Evolutionary conservation across 92 coral and sea anemone species (phyloP), one percentile per base, ranked within the genome.

Genomic region (Diadumene lineata): DNA sequence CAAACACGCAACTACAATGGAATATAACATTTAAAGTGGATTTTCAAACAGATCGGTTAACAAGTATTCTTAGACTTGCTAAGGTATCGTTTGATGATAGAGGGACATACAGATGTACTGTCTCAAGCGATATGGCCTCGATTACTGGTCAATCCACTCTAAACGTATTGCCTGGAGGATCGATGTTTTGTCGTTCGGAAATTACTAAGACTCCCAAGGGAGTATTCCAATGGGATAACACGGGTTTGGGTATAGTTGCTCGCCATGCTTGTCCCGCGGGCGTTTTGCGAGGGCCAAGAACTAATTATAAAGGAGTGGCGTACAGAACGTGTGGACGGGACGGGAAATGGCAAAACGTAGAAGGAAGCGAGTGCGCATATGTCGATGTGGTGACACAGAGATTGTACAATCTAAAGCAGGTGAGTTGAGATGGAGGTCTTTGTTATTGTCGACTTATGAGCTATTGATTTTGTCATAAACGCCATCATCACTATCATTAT

Each of bases 221-320:
- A 0, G 70, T 68, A 2, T 88, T 92, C 60, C 87, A 75, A 15
- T 94, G 98, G 98, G 88, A 92, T 56, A 84, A 84, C 27, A 84
- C 90, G 19, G 84, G 79, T 29, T 85, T 84, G 11, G 87, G 91
- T 9, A 85, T 88, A 2, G 71, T 79, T 2, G 91, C 89, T 0
- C 66, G 69, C 22, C 65, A 80, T 29, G 64, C 86, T 1, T 94
- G 98, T 60, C 98, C 98, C 56, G 77, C 73, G 28, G 97, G 92
- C 34, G 27, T 64, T 19, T n/a, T 75, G 57, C 75, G 90, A 62
- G 82, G 57, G 15, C n/a, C 32, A n/a, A 15, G 58, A 38, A 21
- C 24, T 53, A 16, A 73, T 22, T 63, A 24, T 33, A 81, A 38
- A 34, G 85, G 79, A 15, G 51, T 77, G 60, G 96, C 92, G 1